Base-by-base conservation (phyloP, 2,888 invertebrate species). In the Hemicrepidius hirtus region DNA sequence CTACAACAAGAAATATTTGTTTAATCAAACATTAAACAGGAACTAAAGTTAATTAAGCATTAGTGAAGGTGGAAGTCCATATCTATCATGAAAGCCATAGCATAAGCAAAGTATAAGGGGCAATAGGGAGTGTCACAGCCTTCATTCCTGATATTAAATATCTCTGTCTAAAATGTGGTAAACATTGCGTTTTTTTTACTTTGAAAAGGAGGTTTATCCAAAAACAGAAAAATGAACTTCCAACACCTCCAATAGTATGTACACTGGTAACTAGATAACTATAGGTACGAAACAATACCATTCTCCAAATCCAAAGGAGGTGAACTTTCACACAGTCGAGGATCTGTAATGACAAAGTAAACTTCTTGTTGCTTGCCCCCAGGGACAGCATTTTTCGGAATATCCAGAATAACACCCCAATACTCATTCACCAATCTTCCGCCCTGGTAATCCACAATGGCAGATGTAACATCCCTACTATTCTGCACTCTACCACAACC, bases 301-400 rank as follows among this genome's bases (percentile, higher is more conserved):
- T 95, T 96, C 88, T 95, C 95, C 89, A 94, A 91, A 89, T 96
- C 96, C 88, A 96, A 90, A 74, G 96, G 96, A 78, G 96, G 95
- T 83, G 92, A 91, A 77, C 82, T 74, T 87, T 87, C 88, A 86
- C 94, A 93, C 87, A 95, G 93, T 84, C 95, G 90, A 78, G 94
- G 93, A 86, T 94, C 94, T 79, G 93, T 92, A 82, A 94, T 93
- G 81, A 94, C 97, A 90, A 98, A 97, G 91, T 97, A 97, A 85
- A 98, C 93, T 86, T 97, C 96, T 88, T 97, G 97, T 82, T 92
- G 91, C 81, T 92, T 91, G 66, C 95, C 95, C 41, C 92, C 90
- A 60, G 94, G 91, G 78, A 98, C 92, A 55, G 97, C 97, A 77
- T 95, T 95, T 65, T 94, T 92, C 50, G 98, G 97, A 82, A 98